A percentile compares a stretch with the other conserved stretches of the same genome.
These are phyloP conservation scores for Andrena bucephala DNA, from an alignment of 2,888 invertebrate genomes.

Conservation along the genomic window DNA sequence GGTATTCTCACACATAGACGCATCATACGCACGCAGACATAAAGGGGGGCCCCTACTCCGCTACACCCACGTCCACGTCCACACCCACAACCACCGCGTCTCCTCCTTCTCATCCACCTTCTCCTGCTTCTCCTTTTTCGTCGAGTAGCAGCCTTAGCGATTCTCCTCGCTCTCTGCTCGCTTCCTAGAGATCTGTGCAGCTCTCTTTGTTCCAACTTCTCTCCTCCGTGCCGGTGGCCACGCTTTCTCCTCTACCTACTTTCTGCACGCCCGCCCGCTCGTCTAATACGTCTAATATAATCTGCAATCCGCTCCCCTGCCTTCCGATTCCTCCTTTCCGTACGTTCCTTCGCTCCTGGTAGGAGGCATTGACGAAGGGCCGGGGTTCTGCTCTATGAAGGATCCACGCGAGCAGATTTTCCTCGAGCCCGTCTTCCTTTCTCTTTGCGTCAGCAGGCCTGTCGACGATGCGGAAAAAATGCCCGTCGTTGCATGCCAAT, in stretches of 20 bases:
- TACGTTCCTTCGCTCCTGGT: too few species aligned
- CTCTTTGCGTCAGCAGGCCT: constrained; percentile 27
- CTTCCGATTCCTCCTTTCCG: too few species aligned
- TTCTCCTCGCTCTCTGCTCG: constrained; percentile 8
- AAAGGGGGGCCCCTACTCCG: constrained; percentile 60
- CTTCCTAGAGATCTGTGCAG: constrained; percentile 12
- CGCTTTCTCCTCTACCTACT: constrained; percentile 34
- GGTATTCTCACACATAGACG: constrained; percentile 74
- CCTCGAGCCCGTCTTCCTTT: constrained; percentile 38
- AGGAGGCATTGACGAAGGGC: too few species aligned
- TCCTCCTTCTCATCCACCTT: constrained; percentile 13
- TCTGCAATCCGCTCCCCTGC: too few species aligned
- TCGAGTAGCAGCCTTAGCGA: neutral
- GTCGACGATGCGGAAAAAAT: constrained; percentile 7
- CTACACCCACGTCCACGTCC: constrained; percentile 30
- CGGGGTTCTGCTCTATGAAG: neutral
- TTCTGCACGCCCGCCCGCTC: too few species aligned
- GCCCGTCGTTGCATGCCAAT: constrained; percentile 28
- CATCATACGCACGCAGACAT: constrained; percentile 66
- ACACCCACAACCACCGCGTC: constrained; percentile 1
- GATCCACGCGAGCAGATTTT: constrained; percentile 18
- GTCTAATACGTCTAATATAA: neutral
- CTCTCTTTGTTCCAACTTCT: neutral
- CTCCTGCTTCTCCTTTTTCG: constrained; percentile 18
- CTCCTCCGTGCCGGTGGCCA: neutral